Conservation (phyloP, 2,888 invertebrate genomes). For the Diogma glabrata region DNA sequence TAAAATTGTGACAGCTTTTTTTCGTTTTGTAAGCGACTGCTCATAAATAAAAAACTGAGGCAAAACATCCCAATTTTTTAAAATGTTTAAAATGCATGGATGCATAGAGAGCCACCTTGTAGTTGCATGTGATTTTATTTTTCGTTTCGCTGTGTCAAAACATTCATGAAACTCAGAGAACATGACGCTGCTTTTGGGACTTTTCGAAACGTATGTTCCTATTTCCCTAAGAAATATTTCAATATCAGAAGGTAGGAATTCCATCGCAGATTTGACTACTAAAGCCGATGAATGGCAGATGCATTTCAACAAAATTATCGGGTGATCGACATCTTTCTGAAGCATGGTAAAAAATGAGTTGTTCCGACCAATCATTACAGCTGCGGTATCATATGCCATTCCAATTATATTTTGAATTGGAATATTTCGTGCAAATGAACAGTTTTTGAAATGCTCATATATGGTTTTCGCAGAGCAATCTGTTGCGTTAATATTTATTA, state of each 20-base stretch:
- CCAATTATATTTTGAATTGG: background rate
- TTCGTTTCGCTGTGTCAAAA: background rate
- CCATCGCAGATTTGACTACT: background rate
- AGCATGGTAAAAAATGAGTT: conserved; percentile 2
- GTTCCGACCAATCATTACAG: background rate
- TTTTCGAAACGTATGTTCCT: background rate
- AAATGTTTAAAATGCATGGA: background rate
- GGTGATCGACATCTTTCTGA: background rate
- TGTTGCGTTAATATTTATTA: background rate
- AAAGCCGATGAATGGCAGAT: background rate
- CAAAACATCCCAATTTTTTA: background rate
- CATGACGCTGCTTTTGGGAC: background rate
- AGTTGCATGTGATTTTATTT: background rate
- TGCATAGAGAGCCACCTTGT: background rate
- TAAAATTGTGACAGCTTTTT: background rate
- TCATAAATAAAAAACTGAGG: background rate
- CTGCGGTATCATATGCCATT: background rate
- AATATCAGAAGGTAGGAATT: background rate
- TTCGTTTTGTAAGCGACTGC: background rate
- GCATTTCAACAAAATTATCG: background rate
- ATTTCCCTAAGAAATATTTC: background rate
- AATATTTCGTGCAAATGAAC: background rate
- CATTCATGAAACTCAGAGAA: background rate
- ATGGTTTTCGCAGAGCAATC: background rate
- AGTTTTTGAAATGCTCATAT: background rate